phyloP scores from a whole-genome alignment of 2,888 invertebrate species.

The Schrankia costaestrigalis region DNA sequence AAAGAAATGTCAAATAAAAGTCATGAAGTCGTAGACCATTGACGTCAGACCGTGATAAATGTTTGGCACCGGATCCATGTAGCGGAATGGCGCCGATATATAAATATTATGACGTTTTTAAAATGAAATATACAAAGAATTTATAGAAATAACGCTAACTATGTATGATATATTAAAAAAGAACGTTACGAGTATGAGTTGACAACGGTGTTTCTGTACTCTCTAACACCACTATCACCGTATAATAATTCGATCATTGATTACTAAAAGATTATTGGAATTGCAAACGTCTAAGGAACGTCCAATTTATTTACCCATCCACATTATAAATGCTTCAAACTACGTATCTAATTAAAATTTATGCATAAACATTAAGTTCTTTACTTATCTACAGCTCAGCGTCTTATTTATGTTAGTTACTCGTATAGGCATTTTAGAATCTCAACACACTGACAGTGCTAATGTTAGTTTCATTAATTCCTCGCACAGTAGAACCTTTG shows the following conservation, averaged over 20 bases:
- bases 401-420: slow-evolving; percentile 35
- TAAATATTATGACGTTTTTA: too few species aligned
- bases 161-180: neutral
- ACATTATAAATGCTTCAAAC: slow-evolving; percentile 42
- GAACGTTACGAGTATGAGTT: neutral
- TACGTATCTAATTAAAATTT: slow-evolving; percentile 57
- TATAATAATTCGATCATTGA: slow-evolving; percentile 28
- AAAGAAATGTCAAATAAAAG: too few species aligned
- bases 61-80: slow-evolving; percentile 14
- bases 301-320: slow-evolving; percentile 43
- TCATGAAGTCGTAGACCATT: slow-evolving; percentile 6
- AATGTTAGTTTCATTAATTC: slow-evolving; percentile 38
- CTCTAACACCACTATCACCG: slow-evolving; percentile 4
- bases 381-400: slow-evolving; percentile 42
- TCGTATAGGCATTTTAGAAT: slow-evolving; percentile 33
- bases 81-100: slow-evolving; percentile 8
- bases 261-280: slow-evolving; percentile 27
- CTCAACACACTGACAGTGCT: slow-evolving; percentile 20
- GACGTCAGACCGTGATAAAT: slow-evolving; percentile 19
- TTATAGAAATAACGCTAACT: too few species aligned
- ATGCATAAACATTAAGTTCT: slow-evolving; percentile 48
- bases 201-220: slow-evolving; percentile 2
- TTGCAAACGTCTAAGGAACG: slow-evolving; percentile 28
- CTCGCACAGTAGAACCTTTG: slow-evolving; percentile 25
- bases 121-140: too few species aligned